Evolutionary conservation across 2,113 vertebrate genomes (phyloP).

Genomic region (Ranitomeya imitator): DNA sequence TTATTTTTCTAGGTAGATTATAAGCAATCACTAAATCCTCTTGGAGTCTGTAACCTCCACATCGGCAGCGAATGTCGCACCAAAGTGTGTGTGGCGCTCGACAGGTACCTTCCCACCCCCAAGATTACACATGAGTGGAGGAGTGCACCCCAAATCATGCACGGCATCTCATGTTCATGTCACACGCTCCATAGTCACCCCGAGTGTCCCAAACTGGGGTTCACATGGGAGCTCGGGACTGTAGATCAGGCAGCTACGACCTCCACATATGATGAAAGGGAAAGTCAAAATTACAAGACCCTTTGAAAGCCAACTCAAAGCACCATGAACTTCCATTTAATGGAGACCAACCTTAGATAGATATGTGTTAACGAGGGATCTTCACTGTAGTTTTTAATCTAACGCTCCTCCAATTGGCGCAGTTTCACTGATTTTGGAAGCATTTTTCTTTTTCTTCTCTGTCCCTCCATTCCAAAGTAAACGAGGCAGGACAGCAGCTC

Average conservation of each 20-base stretch:
- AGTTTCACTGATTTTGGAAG: too few relatives aligned
- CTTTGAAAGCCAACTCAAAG: too few relatives aligned
- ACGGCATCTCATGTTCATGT: not conserved
- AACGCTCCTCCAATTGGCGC: too few relatives aligned
- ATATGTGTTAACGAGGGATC: too few relatives aligned
- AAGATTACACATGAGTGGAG: not conserved
- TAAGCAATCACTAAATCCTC: not conserved
- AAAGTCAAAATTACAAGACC: too few relatives aligned
- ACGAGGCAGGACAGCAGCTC: too few relatives aligned
- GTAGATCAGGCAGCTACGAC: not conserved
- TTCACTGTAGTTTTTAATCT: too few relatives aligned
- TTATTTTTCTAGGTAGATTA: slow-evolving; percentile 16
- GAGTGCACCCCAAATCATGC: not conserved
- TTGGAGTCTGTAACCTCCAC: not conserved
- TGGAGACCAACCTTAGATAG: too few relatives aligned
- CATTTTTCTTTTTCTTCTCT: too few relatives aligned
- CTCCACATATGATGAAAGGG: not conserved
- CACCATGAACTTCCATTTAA: too few relatives aligned
- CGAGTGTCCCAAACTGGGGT: not conserved
- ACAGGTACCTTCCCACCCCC: not conserved
- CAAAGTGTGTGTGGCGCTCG: not conserved
- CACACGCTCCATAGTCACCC: not conserved
- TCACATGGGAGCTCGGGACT: not conserved
- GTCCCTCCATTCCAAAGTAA: too few relatives aligned
- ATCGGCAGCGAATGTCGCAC: not conserved